These are phyloP conservation scores for Cyanocitta stelleri DNA, from an alignment of 2,113 vertebrate genomes.

Conservation along the genomic window DNA sequence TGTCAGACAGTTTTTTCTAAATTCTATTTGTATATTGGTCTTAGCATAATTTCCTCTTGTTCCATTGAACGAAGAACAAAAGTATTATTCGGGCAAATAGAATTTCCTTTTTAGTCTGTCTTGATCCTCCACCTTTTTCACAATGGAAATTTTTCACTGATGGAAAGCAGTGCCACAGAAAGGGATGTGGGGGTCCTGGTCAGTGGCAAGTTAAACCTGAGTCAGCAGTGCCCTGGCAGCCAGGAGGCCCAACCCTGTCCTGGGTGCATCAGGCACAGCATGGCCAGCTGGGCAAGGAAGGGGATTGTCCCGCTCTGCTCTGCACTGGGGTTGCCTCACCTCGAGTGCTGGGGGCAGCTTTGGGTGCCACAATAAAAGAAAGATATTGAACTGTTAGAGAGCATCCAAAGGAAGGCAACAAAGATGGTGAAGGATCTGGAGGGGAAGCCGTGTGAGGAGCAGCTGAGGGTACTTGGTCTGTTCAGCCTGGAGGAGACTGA, in stretches of 20 bases:
- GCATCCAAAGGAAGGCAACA: accelerated
- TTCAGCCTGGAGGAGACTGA: not conserved
- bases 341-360: accelerated
- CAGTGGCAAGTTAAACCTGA: accelerated
- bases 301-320: not conserved
- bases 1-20: not conserved
- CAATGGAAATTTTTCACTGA: not conserved
- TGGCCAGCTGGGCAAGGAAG: not conserved
- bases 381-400: accelerated
- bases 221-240: not conserved
- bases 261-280: not conserved
- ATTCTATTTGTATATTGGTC: not conserved
- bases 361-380: accelerated
- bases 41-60: not conserved
- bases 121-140: not conserved
- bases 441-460: accelerated
- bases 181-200: accelerated
- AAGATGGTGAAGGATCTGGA: not conserved
- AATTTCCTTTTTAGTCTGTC: not conserved
- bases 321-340: accelerated
- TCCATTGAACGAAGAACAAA: not conserved
- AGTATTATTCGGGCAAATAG: not conserved
- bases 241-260: not conserved
- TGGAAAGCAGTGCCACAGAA: not conserved
- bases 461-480: not conserved